These are phyloP conservation scores for Eurypyga helias DNA, from an alignment of 2,113 vertebrate species.

Conservation along the genomic window DNA sequence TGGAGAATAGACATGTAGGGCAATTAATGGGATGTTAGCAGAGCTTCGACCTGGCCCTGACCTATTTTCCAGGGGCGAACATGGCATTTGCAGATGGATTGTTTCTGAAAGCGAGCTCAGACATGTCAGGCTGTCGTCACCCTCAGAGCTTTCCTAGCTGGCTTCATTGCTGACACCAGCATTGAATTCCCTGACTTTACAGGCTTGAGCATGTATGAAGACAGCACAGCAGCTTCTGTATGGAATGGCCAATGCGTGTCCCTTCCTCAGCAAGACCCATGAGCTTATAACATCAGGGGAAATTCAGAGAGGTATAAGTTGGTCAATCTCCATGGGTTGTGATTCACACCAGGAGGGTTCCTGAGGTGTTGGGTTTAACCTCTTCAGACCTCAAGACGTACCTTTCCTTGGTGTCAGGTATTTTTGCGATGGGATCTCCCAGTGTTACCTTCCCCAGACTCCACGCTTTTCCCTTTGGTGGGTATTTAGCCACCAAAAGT, in stretches of 20 bases:
- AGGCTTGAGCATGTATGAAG: neutral
- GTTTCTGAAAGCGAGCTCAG: neutral
- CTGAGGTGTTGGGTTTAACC: neutral
- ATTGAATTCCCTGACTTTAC: neutral
- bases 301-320: neutral
- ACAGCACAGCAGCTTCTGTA: neutral
- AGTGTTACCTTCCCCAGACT: neutral
- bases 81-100: neutral
- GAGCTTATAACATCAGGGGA: neutral
- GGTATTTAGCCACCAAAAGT: neutral
- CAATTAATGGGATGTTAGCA: neutral
- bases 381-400: neutral
- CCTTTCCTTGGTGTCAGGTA: neutral
- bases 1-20: neutral
- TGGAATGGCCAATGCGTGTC: neutral
- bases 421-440: neutral
- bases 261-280: neutral
- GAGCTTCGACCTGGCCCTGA: neutral
- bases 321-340: neutral
- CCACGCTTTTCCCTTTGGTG: neutral
- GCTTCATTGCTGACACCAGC: neutral
- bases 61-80: neutral
- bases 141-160: neutral
- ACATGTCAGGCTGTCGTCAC: neutral
- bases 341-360: neutral